Percentiles rank a stretch among this genome's conserved stretches.
phyloP scores from a whole-genome alignment of 2,888 invertebrate species.

The Microdon myrmicae region DNA sequence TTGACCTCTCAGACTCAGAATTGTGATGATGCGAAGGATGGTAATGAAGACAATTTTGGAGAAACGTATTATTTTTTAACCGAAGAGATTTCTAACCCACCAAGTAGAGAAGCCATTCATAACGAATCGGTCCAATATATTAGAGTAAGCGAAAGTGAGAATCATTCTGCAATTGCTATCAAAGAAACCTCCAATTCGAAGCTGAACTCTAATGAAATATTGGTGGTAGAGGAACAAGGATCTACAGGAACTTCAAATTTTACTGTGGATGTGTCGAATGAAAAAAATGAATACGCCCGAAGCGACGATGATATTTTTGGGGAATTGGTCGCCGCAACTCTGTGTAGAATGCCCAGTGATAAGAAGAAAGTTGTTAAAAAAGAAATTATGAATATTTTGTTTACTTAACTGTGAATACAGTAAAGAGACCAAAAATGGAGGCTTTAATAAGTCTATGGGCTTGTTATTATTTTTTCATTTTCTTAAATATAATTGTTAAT shows the following conservation, averaged over 20 bases:
- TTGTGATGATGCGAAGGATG: slow-evolving; percentile 8
- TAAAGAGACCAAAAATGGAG: no score
- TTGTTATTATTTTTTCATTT: no score
- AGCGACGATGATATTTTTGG: slow-evolving; percentile 60
- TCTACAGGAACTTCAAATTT: neutral
- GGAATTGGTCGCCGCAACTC: slow-evolving; percentile 57
- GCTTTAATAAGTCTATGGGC: no score
- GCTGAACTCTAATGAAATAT: neutral
- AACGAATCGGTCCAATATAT: slow-evolving; percentile 14
- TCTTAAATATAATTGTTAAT: no score
- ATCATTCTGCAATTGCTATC: neutral
- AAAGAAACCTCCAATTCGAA: neutral
- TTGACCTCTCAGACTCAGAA: slow-evolving; percentile 1
- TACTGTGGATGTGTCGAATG: neutral
- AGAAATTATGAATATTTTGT: slow-evolving; percentile 59
- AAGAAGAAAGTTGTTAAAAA: slow-evolving; percentile 57
- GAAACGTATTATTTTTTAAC: slow-evolving; percentile 14
- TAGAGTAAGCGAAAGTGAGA: neutral
- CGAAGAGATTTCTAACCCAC: slow-evolving; percentile 11
- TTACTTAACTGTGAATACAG: slow-evolving; percentile 52
- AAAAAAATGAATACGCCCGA: slow-evolving; percentile 36
- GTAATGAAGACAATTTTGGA: slow-evolving; percentile 10
- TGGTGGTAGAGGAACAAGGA: neutral
- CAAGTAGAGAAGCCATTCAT: neutral
- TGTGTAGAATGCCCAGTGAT: slow-evolving; percentile 55